Percentiles rank a stretch among this genome's conserved stretches.
These are phyloP conservation scores for Athene cunicularia DNA, from an alignment of 2,113 vertebrate species.

Conservation along the genomic window DNA sequence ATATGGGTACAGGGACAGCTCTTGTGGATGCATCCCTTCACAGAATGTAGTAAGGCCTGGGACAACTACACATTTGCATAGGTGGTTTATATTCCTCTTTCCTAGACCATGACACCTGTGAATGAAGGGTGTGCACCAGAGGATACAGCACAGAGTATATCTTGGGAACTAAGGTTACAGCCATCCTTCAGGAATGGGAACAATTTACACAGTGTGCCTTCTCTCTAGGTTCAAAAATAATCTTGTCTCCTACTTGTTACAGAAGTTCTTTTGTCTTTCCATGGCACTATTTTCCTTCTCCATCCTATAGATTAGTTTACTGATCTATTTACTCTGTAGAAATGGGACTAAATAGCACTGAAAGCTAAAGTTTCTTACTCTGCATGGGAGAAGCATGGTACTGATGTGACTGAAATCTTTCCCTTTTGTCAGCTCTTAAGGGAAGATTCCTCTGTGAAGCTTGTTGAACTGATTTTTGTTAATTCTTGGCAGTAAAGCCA, in stretches of 20 bases:
- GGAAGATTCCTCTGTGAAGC: not conserved
- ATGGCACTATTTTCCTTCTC: not conserved
- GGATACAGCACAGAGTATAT: not conserved
- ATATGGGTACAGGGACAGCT: not conserved
- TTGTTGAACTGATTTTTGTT: not conserved
- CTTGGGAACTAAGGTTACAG: not conserved
- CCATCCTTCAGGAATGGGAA: not conserved
- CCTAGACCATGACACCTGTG: not conserved
- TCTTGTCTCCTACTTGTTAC: not conserved
- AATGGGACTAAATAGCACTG: not conserved
- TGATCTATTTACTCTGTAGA: not conserved
- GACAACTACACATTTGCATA: not conserved
- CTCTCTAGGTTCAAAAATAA: not conserved
- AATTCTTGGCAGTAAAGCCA: not conserved
- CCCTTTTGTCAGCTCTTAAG: not conserved
- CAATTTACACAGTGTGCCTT: not conserved
- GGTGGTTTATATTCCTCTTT: not conserved
- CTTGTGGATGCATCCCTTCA: not conserved
- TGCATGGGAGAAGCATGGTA: not conserved
- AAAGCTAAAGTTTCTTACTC: not conserved
- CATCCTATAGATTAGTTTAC: not conserved
- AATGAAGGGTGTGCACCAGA: rapidly evolving
- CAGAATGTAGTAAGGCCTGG: not conserved
- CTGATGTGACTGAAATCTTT: not conserved
- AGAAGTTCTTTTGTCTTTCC: not conserved